A percentile compares a stretch with the other conserved stretches of the same genome.
Conservation (phyloP, 2,888 invertebrate species). For the Drosophila subsilvestris region DNA sequence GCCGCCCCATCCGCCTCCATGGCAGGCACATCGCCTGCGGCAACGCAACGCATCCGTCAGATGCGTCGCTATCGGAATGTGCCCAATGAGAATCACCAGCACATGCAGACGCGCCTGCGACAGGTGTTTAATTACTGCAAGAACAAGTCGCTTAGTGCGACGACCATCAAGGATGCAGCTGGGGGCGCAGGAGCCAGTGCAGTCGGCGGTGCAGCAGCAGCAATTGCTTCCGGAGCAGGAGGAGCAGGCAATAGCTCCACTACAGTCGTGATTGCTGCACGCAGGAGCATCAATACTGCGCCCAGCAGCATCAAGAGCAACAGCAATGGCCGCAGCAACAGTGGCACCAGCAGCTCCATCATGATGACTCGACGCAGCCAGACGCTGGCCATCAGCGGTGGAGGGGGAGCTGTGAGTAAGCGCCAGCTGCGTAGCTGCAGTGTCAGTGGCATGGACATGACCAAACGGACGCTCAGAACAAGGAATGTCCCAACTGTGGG, state of each 20-base stretch:
- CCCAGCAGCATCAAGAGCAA: constrained; percentile 19
- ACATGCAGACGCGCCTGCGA: constrained; percentile 65
- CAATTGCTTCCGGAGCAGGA: background rate
- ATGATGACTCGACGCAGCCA: constrained; percentile 58
- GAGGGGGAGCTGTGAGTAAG: constrained; percentile 59
- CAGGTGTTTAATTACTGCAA: constrained; percentile 59
- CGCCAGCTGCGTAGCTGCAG: constrained; percentile 81
- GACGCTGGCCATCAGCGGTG: constrained; percentile 42
- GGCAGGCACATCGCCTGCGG: background rate
- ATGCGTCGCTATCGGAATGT: constrained; percentile 78
- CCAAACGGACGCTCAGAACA: constrained; percentile 81
- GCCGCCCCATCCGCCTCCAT: background rate
- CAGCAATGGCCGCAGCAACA: background rate
- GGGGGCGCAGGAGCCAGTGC: constrained; percentile 1
- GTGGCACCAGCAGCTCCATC: constrained; percentile 9
- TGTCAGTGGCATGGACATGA: constrained; percentile 69
- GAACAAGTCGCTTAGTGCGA: constrained; percentile 51
- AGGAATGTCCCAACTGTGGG: constrained; percentile 63
- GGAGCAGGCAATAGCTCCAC: constrained; percentile 7
- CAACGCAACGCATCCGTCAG: constrained; percentile 37
- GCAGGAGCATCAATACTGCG: constrained; percentile 19
- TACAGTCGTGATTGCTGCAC: constrained; percentile 20
- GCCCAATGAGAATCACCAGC: constrained; percentile 80
- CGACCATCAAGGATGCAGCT: constrained; percentile 51
- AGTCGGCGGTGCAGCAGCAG: background rate